Conservation (phyloP, 2,113 vertebrate species). For the Cavia aperea region DNA sequence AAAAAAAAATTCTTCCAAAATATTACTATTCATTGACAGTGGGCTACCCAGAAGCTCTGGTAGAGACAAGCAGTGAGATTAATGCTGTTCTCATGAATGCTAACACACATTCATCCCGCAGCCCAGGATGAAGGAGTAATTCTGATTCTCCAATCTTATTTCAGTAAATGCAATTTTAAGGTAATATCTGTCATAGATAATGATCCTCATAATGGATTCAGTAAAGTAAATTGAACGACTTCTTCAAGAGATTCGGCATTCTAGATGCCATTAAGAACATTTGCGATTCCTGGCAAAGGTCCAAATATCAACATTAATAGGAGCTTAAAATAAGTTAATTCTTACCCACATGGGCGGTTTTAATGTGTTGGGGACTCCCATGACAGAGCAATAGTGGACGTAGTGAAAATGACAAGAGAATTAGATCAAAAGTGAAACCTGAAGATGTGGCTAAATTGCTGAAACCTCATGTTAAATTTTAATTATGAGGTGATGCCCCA, state of each 20-base stretch:
- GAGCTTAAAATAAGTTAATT: not conserved
- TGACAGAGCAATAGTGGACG: not conserved
- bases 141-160: not conserved
- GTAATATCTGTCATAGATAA: not conserved
- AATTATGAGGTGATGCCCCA: not conserved
- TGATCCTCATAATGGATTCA: not conserved
- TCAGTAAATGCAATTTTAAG: not conserved
- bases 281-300: not conserved
- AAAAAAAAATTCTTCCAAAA: not conserved
- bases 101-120: not conserved
- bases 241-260: not conserved
- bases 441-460: not conserved
- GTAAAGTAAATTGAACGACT: not conserved
- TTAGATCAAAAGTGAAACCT: not conserved
- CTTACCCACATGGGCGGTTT: not conserved
- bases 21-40: not conserved
- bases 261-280: not conserved
- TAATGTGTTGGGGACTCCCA: not conserved
- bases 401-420: not conserved
- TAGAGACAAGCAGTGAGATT: not conserved
- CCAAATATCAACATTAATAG: not conserved
- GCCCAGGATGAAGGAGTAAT: not conserved
- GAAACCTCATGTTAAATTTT: not conserved
- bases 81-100: not conserved
- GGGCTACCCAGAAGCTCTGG: not conserved